phyloP scores from a whole-genome alignment of 2,797 vertebrate genomes.

The Lacerta agilis region DNA sequence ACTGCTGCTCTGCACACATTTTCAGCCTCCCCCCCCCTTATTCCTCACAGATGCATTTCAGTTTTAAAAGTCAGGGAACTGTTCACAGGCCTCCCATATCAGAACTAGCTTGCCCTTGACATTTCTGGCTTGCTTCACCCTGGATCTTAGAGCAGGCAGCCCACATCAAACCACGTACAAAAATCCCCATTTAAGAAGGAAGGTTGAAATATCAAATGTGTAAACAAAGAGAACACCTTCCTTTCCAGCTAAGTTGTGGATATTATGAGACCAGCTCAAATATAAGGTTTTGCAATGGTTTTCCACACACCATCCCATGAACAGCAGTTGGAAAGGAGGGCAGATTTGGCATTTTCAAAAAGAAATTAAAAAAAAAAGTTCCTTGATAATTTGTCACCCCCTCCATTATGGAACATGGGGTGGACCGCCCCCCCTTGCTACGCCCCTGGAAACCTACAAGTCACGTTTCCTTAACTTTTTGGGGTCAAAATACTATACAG shows the following conservation, averaged over 20 bases:
- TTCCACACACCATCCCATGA: background rate
- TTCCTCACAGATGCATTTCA: background rate
- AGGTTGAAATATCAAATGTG: background rate
- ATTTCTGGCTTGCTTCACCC: background rate
- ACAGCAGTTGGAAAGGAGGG: background rate
- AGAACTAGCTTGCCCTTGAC: background rate
- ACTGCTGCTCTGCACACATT: background rate
- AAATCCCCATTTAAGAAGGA: background rate
- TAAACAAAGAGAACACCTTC: background rate
- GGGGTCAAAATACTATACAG: too few relatives aligned
- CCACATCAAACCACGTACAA: background rate
- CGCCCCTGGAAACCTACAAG: too few relatives aligned
- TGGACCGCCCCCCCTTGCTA: too few relatives aligned
- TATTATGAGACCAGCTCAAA: background rate
- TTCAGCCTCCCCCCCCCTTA: too few relatives aligned
- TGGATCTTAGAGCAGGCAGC: background rate
- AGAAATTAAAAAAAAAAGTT: too few relatives aligned
- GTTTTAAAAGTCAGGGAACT: background rate
- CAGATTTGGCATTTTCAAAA: background rate
- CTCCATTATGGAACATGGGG: too few relatives aligned
- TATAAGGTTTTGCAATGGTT: background rate
- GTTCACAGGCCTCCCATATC: background rate
- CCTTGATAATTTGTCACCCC: too few relatives aligned
- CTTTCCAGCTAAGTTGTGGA: background rate
- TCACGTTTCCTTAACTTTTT: too few relatives aligned